Base-by-base conservation (phyloP, 2,113 vertebrate genomes). In the Lycaon pictus region DNA sequence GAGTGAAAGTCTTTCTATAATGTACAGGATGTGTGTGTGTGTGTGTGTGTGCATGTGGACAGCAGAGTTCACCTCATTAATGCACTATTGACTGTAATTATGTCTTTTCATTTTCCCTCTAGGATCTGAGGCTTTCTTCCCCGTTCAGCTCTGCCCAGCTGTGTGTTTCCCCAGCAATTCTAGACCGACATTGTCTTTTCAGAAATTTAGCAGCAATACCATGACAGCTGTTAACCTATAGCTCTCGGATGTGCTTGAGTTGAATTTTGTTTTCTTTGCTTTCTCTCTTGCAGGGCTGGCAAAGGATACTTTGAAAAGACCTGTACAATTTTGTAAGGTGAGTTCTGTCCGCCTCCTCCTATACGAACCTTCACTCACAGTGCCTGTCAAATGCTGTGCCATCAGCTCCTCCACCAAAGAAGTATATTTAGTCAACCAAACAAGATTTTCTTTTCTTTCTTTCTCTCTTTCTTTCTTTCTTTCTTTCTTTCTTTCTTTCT, bases 171-270 rank as follows among this genome's bases (percentile, higher is more conserved):
- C 53, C 65, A 93, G 82, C n/a, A 92, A 82, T 43, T 81, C 93
- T 83, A 79, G 16, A n/a, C 67, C 23, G 0, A 87, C 86, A 55
- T 79, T 37, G 51, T 63, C 88, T 97, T 96, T 98, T 32, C 62
- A 87, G 17, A 0, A 0, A 97, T 97, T 98, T 97, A 93, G 93
- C 85, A 97, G 86, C 67, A 93, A 55, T 69, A 95, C 89, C 89
- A 96, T 95, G 98, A 85, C 96, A 98, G 95, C 96, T 96, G 88
- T 97, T 98, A 97, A 97, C 96, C 71, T 94, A 86, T 29, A 62
- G 92, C 93, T 79, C 82, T 58, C 6, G 67, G 82, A 95, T 96
- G 92, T 94, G 95, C 92, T 97, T 95, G 72, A 82, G 79, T 76
- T 93, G 76, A 97, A 96, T 94, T 98, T 98, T 94, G 32, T 80